These are phyloP conservation scores for Polyodon spathula DNA, from an alignment of 2,113 vertebrate species.

Conservation along the genomic window DNA sequence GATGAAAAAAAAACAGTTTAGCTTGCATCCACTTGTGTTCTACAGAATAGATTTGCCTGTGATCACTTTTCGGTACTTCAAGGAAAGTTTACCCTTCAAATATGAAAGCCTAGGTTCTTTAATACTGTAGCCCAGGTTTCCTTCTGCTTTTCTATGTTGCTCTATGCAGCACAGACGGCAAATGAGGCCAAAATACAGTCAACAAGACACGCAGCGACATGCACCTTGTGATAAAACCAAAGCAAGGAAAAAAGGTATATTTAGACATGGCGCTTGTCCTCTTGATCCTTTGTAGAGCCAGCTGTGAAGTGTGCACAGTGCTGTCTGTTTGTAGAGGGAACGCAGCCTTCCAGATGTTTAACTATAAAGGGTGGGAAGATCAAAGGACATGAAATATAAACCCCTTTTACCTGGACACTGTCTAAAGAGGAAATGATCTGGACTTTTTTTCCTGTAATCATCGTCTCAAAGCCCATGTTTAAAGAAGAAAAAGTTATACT, in stretches of 20 bases:
- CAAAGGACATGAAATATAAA: slow-evolving; percentile 40
- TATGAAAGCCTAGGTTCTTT: slow-evolving; percentile 10
- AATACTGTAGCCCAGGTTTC: slow-evolving; percentile 23
- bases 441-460: slow-evolving; percentile 55
- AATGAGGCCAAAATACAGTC: slow-evolving; percentile 10
- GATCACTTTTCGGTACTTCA: slow-evolving; percentile 20
- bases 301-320: slow-evolving; percentile 34
- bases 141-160: slow-evolving; percentile 15
- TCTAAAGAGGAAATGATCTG: slow-evolving; percentile 40
- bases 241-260: slow-evolving; percentile 24
- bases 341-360: slow-evolving; percentile 50
- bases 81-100: slow-evolving; percentile 17
- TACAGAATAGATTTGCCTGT: too few species aligned
- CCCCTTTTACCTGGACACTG: slow-evolving; percentile 35
- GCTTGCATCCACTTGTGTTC: too few species aligned
- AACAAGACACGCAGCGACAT: slow-evolving; percentile 5
- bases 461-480: slow-evolving; percentile 24
- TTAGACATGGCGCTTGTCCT: slow-evolving; percentile 27
- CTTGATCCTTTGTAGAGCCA: slow-evolving; percentile 40
- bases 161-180: neutral
- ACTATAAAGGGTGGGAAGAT: slow-evolving; percentile 40
- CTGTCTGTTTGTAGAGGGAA: slow-evolving; percentile 22
- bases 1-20: too few species aligned
- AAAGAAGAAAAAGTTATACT: slow-evolving; percentile 1
- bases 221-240: neutral